Conservation (phyloP, 2,113 vertebrate species). For the Xiphophorus hellerii region DNA sequence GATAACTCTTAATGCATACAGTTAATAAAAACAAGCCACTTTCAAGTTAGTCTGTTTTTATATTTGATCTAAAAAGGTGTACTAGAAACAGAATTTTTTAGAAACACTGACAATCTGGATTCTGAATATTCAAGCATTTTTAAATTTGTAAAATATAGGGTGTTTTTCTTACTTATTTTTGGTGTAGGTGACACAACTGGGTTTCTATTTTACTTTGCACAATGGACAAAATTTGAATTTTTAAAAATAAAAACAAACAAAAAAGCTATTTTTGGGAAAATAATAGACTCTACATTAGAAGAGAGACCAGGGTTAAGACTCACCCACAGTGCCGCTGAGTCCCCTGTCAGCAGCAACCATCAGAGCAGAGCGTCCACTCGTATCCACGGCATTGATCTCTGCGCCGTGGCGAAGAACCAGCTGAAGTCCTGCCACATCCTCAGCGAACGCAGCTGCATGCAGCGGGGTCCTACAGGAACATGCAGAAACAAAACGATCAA, state of each 20-base stretch:
- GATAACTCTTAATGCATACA: neutral
- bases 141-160: too few species aligned
- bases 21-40: neutral
- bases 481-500: neutral
- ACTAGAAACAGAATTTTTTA: neutral
- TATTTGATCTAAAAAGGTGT: neutral
- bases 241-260: too few species aligned
- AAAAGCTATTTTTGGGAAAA: too few species aligned
- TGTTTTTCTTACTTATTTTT: too few species aligned
- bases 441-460: constrained; percentile 95
- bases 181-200: too few species aligned
- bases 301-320: constrained; percentile 29
- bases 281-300: too few species aligned
- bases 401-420: constrained; percentile 91
- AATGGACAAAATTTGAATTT: too few species aligned
- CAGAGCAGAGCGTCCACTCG: constrained; percentile 89
- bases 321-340: constrained; percentile 91
- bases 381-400: constrained; percentile 89
- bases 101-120: too few species aligned
- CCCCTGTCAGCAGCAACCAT: constrained; percentile 95
- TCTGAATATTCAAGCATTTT: too few species aligned
- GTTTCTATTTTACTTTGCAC: too few species aligned
- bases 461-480: constrained; percentile 87
- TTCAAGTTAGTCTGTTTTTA: too few species aligned
- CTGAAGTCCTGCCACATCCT: constrained; percentile 91